Conservation (phyloP, 2,888 invertebrate species). For the Watsonalla cultraria region DNA sequence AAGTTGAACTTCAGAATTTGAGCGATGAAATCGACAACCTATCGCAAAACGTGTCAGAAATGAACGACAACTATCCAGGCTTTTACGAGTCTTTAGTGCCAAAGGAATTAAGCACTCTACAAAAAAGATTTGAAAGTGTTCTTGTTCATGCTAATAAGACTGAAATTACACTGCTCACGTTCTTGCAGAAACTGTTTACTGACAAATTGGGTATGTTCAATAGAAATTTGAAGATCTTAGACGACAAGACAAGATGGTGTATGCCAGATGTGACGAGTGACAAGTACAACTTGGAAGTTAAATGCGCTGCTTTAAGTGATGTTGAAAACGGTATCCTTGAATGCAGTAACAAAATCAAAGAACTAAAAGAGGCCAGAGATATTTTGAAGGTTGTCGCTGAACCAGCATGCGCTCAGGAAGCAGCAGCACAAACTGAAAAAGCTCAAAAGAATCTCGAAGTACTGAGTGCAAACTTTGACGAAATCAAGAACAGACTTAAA, state of each 20-base stretch:
- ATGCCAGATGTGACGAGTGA: constrained; percentile 93
- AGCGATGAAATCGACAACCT: constrained; percentile 84
- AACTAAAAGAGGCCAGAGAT: constrained; percentile 84
- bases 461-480: constrained; percentile 82
- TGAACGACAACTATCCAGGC: constrained; percentile 86
- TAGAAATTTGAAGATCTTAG: constrained; percentile 87
- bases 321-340: constrained; percentile 86
- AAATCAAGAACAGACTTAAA: constrained; percentile 83
- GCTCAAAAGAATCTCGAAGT: constrained; percentile 85
- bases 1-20: constrained; percentile 83
- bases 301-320: constrained; percentile 88
- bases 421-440: constrained; percentile 84
- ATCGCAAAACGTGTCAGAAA: constrained; percentile 82
- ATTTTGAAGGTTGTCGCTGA: constrained; percentile 86
- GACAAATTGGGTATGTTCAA: constrained; percentile 91
- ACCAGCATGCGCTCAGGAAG: constrained; percentile 82
- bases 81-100: constrained; percentile 87
- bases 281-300: constrained; percentile 94
- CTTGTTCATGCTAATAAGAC: constrained; percentile 89
- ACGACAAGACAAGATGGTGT: constrained; percentile 95
- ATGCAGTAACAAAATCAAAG: constrained; percentile 81
- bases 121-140: constrained; percentile 90
- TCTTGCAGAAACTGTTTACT: constrained; percentile 91
- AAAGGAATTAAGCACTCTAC: constrained; percentile 90
- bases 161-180: constrained; percentile 85